Conservation (phyloP, 2,113 vertebrate species). For the Probosciger aterrimus region DNA sequence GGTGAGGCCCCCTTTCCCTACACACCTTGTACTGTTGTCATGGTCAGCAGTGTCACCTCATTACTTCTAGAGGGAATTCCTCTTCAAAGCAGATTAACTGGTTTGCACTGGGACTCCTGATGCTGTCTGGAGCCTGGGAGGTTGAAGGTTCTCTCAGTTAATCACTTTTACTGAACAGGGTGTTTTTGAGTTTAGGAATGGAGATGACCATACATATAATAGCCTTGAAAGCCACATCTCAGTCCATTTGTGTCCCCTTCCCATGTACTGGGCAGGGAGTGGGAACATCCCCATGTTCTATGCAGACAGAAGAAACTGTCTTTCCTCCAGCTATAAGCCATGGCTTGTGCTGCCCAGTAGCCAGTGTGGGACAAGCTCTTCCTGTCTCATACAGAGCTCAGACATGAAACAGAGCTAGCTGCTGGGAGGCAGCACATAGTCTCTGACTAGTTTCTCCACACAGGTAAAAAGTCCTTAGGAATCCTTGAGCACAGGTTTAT, state of each 20-base stretch:
- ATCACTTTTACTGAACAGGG: not conserved
- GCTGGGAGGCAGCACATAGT: not conserved
- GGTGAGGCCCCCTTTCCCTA: constrained; percentile 63
- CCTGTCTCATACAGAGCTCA: not conserved
- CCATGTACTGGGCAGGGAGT: not conserved
- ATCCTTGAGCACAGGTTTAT: not conserved
- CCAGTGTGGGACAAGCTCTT: not conserved
- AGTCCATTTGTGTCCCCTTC: not conserved
- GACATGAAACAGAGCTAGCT: not conserved
- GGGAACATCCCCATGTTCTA: not conserved
- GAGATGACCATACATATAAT: not conserved
- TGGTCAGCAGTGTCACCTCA: not conserved
- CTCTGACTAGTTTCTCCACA: not conserved
- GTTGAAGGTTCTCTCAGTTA: not conserved
- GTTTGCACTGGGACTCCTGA: not conserved
- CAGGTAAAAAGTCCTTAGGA: not conserved
- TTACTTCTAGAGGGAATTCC: not conserved
- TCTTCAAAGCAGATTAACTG: not conserved
- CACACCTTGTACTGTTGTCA: not conserved
- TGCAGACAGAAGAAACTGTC: not conserved
- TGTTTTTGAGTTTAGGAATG: not conserved
- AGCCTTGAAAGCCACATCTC: not conserved
- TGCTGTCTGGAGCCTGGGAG: not conserved
- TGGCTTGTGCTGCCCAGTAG: not conserved
- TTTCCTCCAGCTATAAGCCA: not conserved